phyloP scores from a whole-genome alignment of 2,113 vertebrate genomes.

The Rhinopomastus cyanomelas region DNA sequence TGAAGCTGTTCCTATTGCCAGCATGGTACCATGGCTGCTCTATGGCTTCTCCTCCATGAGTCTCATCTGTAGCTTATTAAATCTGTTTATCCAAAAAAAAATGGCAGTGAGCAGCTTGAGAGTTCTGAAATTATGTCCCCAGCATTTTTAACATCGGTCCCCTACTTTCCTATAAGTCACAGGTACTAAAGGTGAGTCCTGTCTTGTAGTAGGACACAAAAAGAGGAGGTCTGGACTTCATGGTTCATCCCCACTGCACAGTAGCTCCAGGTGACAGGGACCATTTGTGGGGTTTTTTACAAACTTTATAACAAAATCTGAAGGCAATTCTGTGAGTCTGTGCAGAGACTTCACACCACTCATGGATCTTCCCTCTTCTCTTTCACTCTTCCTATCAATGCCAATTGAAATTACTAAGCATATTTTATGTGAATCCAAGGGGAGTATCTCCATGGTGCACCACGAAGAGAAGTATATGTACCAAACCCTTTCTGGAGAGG shows the following conservation, averaged over 20 bases:
- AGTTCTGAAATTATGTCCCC: fast-evolving
- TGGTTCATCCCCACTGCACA: neutral
- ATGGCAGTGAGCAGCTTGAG: neutral
- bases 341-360: neutral
- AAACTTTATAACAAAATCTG: fast-evolving
- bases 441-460: neutral
- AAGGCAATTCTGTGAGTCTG: neutral
- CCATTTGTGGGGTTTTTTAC: neutral
- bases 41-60: neutral
- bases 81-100: neutral
- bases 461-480: neutral
- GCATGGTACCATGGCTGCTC: neutral
- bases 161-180: neutral
- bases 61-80: neutral
- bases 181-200: neutral
- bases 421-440: neutral
- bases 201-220: fast-evolving
- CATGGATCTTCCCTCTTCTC: neutral
- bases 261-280: neutral
- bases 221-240: neutral
- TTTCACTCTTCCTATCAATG: neutral
- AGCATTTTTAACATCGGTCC: neutral
- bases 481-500: neutral
- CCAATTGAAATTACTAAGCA: neutral
- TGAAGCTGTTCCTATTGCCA: neutral